Base-by-base conservation (phyloP, 2,888 invertebrate species). In the Rhynchonema sp. region DNA sequence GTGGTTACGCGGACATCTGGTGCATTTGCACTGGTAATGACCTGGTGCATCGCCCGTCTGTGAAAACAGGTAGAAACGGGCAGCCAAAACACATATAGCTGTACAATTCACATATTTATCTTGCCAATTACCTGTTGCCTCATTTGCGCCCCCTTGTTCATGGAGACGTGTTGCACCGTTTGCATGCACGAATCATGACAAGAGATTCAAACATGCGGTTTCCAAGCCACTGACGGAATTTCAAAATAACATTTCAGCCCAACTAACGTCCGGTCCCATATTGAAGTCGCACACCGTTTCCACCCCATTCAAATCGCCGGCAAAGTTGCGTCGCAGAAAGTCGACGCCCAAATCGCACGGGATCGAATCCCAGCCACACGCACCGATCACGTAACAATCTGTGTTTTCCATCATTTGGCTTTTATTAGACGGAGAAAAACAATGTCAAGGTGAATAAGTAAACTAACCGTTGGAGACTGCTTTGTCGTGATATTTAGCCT, bases 361-460 rank as follows among this genome's bases (percentile, higher is more conserved):
- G 65, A 94, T 84, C 69, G 87, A 85, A 75, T 94, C 94, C 73
- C 87, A 86, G 23, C 94, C 94, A 76, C 91, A 92, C 1, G 91
- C 85, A 65, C 87, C 88, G 30, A 96, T 77, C 13, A 94, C 78
- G 74, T 85, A 91, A 2, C 88, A 81, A n/a, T 84, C 84, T 56
- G 55, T 9, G n/a, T 9, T 52, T 52, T 52, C 13, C 22, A 52
- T 52, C 3, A 52, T 17, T 23, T n/a, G 38, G 38, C 38, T 17
- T 38, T 38, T 38, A 38, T 6, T n/a, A n/a, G n/a, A n/a, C n/a
- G n/a, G n/a, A n/a, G n/a, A n/a, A n/a, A n/a, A n/a, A n/a, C n/a
- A n/a, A n/a, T n/a, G n/a, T n/a, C n/a, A n/a, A n/a, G n/a, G n/a
- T 17, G 52, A 22, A 20, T 26, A 55, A 26, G 6, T 13, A 25